Evolutionary conservation across 2,888 invertebrate genomes (phyloP).

Genomic region (Yponomeuta cagnagella): DNA sequence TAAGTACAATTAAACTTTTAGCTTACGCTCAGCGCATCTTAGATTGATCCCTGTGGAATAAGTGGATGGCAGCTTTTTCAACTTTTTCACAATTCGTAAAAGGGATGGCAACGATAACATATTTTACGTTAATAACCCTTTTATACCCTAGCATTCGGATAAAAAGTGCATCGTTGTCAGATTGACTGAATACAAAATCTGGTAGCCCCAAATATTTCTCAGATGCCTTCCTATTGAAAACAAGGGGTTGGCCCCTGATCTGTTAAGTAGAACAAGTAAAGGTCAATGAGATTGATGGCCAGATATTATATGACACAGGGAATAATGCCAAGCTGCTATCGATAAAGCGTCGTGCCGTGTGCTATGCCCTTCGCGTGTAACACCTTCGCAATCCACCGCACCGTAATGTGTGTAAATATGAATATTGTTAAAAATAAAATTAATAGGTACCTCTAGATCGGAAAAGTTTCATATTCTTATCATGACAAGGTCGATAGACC

Average conservation of each 20-base stretch:
- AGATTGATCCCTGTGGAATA: neutral
- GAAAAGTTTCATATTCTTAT: neutral
- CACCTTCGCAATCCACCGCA: conserved; percentile 1
- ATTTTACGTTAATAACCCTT: no score
- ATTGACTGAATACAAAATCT: no score
- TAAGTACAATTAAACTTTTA: conserved; percentile 9
- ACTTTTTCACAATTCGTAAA: conserved; percentile 2
- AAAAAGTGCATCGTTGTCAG: no score
- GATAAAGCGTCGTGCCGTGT: conserved; percentile 10
- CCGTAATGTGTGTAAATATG: conserved; percentile 4
- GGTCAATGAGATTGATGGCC: neutral
- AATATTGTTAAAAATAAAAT: neutral
- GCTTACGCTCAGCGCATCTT: conserved; percentile 3
- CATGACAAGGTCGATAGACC: neutral
- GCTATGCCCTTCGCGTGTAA: neutral
- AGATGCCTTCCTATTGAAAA: no score
- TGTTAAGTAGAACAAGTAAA: no score
- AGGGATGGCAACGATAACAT: neutral
- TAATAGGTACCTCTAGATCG: neutral
- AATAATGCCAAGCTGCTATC: neutral
- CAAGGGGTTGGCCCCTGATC: no score
- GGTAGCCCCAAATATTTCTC: no score
- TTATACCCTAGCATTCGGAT: no score
- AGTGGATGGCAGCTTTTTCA: neutral
- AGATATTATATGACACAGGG: neutral